These are phyloP conservation scores for Vidua chalybeata DNA, from an alignment of 2,113 vertebrate species.

Conservation along the genomic window DNA sequence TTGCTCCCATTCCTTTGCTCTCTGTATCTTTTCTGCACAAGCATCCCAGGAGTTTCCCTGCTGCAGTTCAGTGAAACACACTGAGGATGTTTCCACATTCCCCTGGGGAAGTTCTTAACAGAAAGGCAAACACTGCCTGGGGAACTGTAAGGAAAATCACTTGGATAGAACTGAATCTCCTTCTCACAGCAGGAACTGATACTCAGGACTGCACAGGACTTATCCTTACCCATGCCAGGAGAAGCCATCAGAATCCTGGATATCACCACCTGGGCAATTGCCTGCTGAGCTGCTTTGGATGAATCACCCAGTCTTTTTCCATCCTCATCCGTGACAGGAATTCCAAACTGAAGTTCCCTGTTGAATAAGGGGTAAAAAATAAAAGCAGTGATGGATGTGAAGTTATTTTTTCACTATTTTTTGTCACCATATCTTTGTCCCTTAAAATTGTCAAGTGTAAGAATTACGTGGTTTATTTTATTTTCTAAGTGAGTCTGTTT, in stretches of 20 bases:
- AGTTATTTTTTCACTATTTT: not conserved
- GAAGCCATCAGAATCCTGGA: conserved; percentile 97
- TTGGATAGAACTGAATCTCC: not conserved
- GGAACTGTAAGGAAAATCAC: not conserved
- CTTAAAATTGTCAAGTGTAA: not conserved
- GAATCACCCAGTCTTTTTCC: conserved; percentile 94
- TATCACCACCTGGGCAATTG: conserved; percentile 92
- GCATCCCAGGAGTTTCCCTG: not conserved
- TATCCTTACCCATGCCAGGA: conserved; percentile 92
- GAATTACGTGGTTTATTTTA: not conserved
- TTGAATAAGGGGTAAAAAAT: not conserved
- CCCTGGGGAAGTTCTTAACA: not conserved
- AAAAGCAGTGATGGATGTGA: not conserved
- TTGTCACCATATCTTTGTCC: not conserved
- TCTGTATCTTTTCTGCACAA: not conserved
- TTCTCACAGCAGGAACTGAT: not conserved
- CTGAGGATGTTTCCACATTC: not conserved
- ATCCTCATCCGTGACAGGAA: conserved; percentile 90
- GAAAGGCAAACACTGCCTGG: not conserved
- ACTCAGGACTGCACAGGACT: not conserved
- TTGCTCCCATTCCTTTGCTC: not conserved
- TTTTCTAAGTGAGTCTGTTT: not conserved
- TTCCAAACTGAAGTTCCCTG: conserved; percentile 93
- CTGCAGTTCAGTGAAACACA: not conserved
- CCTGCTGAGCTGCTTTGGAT: conserved; percentile 89